phyloP scores from a whole-genome alignment of 2,797 vertebrate species.

The Arrhamphus sclerolepis region DNA sequence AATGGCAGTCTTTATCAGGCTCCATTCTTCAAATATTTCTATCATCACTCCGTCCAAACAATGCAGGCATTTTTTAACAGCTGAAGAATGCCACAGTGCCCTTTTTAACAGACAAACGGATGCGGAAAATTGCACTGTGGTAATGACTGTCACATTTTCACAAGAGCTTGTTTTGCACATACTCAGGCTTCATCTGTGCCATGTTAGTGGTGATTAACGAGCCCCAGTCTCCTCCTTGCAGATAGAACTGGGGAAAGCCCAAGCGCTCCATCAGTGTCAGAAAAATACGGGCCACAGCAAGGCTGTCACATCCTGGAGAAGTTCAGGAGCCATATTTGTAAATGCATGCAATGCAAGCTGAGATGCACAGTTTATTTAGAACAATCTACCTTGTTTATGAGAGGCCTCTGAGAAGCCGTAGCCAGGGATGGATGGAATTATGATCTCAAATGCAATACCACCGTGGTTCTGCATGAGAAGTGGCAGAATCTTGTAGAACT shows the following conservation, averaged over 20 bases:
- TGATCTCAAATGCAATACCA: conserved; percentile 83
- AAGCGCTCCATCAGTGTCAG: conserved; percentile 89
- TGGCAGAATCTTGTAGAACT: conserved; percentile 90
- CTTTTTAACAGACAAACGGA: conserved; percentile 10
- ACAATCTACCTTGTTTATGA: conserved; percentile 80
- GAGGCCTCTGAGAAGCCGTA: conserved; percentile 90
- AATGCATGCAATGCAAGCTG: neutral
- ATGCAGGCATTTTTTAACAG: conserved; percentile 27
- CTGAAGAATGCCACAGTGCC: conserved; percentile 33
- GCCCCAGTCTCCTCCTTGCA: conserved; percentile 92
- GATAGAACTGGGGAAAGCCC: conserved; percentile 85
- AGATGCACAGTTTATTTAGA: neutral
- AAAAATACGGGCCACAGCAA: conserved; percentile 85
- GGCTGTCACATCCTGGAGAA: conserved; percentile 79
- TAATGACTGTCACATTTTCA: conserved; percentile 4
- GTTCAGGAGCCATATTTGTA: neutral
- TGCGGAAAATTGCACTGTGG: conserved; percentile 19
- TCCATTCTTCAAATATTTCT: conserved; percentile 27
- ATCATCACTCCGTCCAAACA: conserved; percentile 22
- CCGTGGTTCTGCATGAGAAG: conserved; percentile 79
- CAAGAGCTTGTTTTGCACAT: conserved; percentile 53
- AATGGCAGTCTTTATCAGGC: neutral
- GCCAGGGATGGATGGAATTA: conserved; percentile 92
- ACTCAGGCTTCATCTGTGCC: conserved; percentile 92
- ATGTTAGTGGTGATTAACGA: conserved; percentile 83